Evolutionary conservation across 64 coral and sea anemone genomes (phyloP).

Genomic region (Pachyseris speciosa): DNA sequence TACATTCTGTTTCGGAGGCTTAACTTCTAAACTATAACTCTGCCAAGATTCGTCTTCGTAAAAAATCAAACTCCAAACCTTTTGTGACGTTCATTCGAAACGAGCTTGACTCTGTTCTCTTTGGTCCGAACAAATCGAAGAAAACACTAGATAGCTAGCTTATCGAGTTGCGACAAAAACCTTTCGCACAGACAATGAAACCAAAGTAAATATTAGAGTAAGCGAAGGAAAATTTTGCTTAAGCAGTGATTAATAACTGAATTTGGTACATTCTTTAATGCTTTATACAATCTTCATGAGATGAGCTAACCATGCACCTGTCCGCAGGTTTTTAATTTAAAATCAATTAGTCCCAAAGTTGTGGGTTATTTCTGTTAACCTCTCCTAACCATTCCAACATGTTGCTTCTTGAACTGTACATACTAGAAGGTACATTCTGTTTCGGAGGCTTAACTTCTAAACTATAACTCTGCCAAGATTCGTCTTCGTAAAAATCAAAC

Average conservation of each 20-base stretch:
- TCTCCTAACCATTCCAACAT: conserved; percentile 12
- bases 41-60: conserved; percentile 10
- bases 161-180: no score
- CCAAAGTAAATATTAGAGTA: neutral
- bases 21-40: conserved; percentile 20
- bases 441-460: neutral
- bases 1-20: neutral
- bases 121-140: neutral
- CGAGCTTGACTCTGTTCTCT: neutral
- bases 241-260: no score
- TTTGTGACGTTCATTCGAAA: neutral
- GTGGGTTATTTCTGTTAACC: conserved; percentile 4
- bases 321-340: neutral
- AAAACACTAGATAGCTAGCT: no score
- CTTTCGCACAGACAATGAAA: no score
- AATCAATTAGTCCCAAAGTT: neutral
- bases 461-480: conserved; percentile 31
- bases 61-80: neutral
- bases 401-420: conserved; percentile 1
- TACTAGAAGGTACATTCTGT: neutral
- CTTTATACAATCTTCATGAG: no score
- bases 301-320: no score
- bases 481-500: neutral
- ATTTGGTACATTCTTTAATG: no score
- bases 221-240: neutral